phyloP scores from a whole-genome alignment of 2,888 invertebrate species.

The Abrostola tripartita region DNA sequence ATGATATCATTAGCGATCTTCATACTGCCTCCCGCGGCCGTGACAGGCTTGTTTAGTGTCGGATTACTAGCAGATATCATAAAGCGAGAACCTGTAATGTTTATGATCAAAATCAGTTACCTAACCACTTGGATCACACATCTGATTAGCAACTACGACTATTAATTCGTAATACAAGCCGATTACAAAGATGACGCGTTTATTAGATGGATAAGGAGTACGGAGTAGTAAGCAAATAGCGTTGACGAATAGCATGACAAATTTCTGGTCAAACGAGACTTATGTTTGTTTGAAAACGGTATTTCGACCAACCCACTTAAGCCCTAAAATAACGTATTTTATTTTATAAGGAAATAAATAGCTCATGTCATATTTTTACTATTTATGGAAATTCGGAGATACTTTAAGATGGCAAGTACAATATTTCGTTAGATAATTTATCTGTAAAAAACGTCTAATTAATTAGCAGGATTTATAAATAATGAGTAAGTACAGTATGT shows the following conservation, averaged over 20 bases:
- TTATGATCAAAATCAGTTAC: constrained; percentile 15
- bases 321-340: too few relatives aligned
- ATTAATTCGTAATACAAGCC: constrained; percentile 25
- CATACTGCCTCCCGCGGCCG: constrained; percentile 87
- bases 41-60: constrained; percentile 75
- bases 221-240: background rate
- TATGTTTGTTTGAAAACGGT: too few relatives aligned
- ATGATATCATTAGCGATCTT: constrained; percentile 92
- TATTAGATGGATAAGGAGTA: constrained; percentile 19
- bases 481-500: background rate
- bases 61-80: constrained; percentile 82
- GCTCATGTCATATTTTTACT: too few relatives aligned
- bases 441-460: too few relatives aligned
- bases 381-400: too few relatives aligned
- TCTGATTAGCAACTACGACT: constrained; percentile 19
- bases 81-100: constrained; percentile 74
- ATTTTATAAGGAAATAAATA: too few relatives aligned
- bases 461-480: background rate
- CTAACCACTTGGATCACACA: constrained; percentile 17
- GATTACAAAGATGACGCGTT: constrained; percentile 24
- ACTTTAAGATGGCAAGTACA: too few relatives aligned
- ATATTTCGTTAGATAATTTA: too few relatives aligned
- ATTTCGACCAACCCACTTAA: too few relatives aligned
- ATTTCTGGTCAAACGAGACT: too few relatives aligned
- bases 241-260: background rate